phyloP scores from a whole-genome alignment of 2,113 vertebrate species.

The Pomatorhinus ruficollis region DNA sequence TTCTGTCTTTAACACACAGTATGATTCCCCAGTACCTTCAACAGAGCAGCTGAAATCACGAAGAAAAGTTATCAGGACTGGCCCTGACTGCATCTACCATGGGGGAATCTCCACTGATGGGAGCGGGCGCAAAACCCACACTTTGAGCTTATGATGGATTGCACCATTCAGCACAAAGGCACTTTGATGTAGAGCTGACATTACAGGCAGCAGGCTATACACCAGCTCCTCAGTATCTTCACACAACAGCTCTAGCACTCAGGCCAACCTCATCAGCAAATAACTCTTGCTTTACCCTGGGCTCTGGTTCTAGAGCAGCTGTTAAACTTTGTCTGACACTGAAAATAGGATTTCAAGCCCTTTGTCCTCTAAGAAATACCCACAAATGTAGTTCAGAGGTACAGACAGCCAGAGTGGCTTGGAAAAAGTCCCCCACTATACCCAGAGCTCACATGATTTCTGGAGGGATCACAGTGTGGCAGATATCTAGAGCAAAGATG shows the following conservation, averaged over 20 bases:
- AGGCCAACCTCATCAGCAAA: neutral
- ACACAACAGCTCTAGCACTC: neutral
- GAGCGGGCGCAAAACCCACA: accelerated
- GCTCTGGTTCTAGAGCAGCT: neutral
- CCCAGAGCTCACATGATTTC: neutral
- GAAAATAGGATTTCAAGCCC: slow-evolving; percentile 13
- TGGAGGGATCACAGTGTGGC: neutral
- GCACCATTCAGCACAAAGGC: neutral
- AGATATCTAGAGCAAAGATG: slow-evolving; percentile 43
- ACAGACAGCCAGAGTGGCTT: neutral
- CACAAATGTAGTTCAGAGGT: slow-evolving; percentile 54
- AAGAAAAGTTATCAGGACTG: neutral
- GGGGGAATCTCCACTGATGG: neutral
- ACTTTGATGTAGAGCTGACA: neutral
- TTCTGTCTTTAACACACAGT: neutral
- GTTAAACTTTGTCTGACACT: slow-evolving; percentile 7
- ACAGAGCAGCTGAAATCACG: neutral
- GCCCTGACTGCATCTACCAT: neutral
- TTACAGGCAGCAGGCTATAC: neutral
- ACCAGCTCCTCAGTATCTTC: neutral
- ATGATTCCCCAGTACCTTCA: neutral
- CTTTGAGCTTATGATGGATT: neutral
- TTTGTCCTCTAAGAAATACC: slow-evolving; percentile 42
- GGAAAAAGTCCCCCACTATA: neutral
- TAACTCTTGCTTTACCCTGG: neutral